These are phyloP conservation scores for Hyalella azteca DNA, from an alignment of 2,888 invertebrate species.

Conservation along the genomic window DNA sequence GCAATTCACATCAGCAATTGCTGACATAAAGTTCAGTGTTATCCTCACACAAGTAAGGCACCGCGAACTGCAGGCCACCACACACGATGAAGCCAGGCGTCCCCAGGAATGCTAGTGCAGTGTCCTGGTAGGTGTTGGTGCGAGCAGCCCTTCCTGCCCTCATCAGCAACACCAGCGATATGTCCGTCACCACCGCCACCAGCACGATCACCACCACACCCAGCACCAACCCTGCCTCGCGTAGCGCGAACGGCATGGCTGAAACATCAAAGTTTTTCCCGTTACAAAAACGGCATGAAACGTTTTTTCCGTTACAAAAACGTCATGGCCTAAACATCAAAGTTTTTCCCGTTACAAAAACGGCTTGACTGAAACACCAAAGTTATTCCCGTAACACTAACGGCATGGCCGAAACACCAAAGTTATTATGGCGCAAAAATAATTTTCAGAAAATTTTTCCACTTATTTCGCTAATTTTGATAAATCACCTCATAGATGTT, in stretches of 20 bases:
- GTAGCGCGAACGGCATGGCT: slow-evolving; percentile 79
- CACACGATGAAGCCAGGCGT: slow-evolving; percentile 78
- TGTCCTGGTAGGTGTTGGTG: slow-evolving; percentile 76
- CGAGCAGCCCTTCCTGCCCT: slow-evolving; percentile 77
- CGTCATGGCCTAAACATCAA: slow-evolving; percentile 69
- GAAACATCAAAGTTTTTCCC: slow-evolving; percentile 13
- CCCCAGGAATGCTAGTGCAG: slow-evolving; percentile 82
- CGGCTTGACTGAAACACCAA: slow-evolving; percentile 68
- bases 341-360: slow-evolving; percentile 70
- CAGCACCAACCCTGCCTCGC: slow-evolving; percentile 79
- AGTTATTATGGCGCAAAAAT: no score
- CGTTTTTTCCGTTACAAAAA: slow-evolving; percentile 81
- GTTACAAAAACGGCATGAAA: slow-evolving; percentile 74
- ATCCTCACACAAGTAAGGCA: slow-evolving; percentile 78
- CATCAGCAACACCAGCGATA: slow-evolving; percentile 79
- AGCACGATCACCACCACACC: slow-evolving; percentile 74
- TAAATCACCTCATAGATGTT: no score
- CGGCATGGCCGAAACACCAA: neutral
- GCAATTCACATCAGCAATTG: no score
- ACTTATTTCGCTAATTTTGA: no score
- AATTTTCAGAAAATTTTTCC: no score
- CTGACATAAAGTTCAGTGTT: neutral
- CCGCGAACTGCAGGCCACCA: slow-evolving; percentile 78
- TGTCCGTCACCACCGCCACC: slow-evolving; percentile 79
- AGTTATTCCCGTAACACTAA: neutral